Base-by-base conservation (phyloP, 2,888 invertebrate genomes). In the Disparrhopalites patrizii region DNA sequence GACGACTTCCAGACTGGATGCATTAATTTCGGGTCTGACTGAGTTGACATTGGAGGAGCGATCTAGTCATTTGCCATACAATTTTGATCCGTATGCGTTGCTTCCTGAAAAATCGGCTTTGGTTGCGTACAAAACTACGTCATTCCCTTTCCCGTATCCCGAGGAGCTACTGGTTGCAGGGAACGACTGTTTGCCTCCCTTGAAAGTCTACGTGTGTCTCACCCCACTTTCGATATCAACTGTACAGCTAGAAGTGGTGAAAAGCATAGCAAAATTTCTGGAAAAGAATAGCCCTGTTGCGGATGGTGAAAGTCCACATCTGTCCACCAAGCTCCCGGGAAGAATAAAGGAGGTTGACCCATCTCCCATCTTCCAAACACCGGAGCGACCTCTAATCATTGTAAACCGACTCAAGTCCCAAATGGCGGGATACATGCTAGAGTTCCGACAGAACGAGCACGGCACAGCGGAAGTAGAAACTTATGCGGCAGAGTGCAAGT, bases 71-170 rank as follows among this genome's bases (percentile, higher is more conserved):
- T 47, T 64, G 15, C 57, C 57, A 2, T 51, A 57, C 28, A 57
- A 64, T n/a, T 64, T 50, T 27, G 64, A 64, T 20, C 64, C 56
- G 1, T 57, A 64, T 27, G 31, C 57, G n/a, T 33, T 64, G 20
- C 38, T 64, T 1, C 64, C 64, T 15, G 28, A 33, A n/a, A 28
- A 33, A 50, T 51, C 30, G 4, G 20, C 33, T 1, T 57, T 64
- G 8, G 43, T 47, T 4, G 31, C 51, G 7, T 64, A 64, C 50
- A 36, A 57, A 28, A 33, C 64, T 2, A 57, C 50, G 13, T 7
- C 10, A 4, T 57, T 57, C n/a, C 64, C 57, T 4, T 64, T 64
- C 23, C 57, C 57, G 0, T 43, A 43, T 40, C 63, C 55, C 10
- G 7, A 50, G 23, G 13, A 31, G 1, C 23, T 23, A 20, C 1